Evolutionary conservation across 1,140 invertebrate genomes (phyloP).

Genomic region (Acarapis woodi): DNA sequence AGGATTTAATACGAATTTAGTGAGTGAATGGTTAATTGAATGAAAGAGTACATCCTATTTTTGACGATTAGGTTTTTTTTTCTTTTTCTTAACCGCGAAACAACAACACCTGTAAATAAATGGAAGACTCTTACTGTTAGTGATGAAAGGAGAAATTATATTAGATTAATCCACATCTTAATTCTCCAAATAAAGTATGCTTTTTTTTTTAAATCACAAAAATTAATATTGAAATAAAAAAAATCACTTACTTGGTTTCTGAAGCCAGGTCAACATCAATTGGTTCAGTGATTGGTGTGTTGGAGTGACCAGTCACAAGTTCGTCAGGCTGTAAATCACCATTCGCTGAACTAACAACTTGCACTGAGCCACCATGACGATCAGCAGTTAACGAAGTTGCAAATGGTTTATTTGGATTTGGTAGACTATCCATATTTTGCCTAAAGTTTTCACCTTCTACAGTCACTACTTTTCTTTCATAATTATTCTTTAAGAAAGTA

Average conservation of each 20-base stretch:
- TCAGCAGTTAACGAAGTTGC: constrained; percentile 11
- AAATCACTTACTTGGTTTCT: constrained; percentile 22
- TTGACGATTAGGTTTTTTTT: constrained; percentile 7
- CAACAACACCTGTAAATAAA: constrained; percentile 12
- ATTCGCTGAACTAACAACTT: constrained; percentile 91
- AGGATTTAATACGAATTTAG: too few relatives aligned
- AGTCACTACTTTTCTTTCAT: not conserved
- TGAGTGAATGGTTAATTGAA: too few relatives aligned
- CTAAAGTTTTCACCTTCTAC: constrained; percentile 3
- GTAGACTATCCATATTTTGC: too few relatives aligned
- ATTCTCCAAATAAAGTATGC: too few relatives aligned
- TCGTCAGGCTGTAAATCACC: constrained; percentile 80
- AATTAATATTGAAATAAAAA: not conserved
- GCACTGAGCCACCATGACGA: constrained; percentile 18
- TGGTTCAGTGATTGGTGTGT: constrained; percentile 71
- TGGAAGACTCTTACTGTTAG: not conserved
- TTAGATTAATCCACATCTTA: not conserved
- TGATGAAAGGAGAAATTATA: not conserved
- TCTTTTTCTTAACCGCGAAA: constrained; percentile 11
- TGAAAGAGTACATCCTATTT: too few relatives aligned
- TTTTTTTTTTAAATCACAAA: too few relatives aligned
- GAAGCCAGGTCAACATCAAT: constrained; percentile 56
- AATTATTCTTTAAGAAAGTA: constrained; percentile 5
- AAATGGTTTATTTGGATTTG: too few relatives aligned
- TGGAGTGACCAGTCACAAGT: constrained; percentile 77